phyloP scores from a whole-genome alignment of 2,797 vertebrate genomes.

The Cynodonichthys magdalenae region DNA sequence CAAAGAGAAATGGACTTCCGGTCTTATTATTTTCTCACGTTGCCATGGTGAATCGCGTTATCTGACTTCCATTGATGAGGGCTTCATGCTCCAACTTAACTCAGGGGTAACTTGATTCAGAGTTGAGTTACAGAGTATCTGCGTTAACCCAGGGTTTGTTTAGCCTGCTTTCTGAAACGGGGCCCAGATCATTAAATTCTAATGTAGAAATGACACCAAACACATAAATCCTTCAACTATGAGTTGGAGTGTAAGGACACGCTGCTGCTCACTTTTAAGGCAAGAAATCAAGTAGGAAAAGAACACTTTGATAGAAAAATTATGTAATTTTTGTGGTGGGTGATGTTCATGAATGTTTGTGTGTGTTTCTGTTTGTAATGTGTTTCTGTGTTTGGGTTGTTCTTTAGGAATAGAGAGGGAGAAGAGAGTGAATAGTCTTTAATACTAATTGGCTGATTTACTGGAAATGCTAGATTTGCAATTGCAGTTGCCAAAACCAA shows the following conservation, averaged over 20 bases:
- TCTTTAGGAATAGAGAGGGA: neutral
- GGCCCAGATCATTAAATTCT: too few species aligned
- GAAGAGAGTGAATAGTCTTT: neutral
- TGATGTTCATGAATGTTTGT: neutral
- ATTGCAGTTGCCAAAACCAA: neutral
- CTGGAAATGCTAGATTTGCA: constrained; percentile 19
- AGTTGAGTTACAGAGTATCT: too few species aligned
- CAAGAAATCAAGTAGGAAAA: neutral
- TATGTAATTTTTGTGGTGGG: neutral
- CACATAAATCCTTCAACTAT: neutral
- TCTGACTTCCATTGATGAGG: too few species aligned
- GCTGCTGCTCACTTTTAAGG: neutral
- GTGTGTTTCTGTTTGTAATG: neutral
- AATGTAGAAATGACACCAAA: too few species aligned
- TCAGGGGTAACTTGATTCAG: too few species aligned
- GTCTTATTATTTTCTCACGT: too few species aligned
- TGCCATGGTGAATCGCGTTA: too few species aligned
- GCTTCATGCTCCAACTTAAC: too few species aligned
- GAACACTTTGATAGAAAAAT: neutral
- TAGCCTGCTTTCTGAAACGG: too few species aligned
- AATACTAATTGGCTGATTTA: constrained; percentile 26
- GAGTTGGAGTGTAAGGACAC: neutral
- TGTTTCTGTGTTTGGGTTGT: neutral
- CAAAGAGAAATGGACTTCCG: too few species aligned
- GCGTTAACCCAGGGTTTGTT: too few species aligned